Conservation (phyloP, 2,113 vertebrate genomes). For the Plecturocebus donacophilus region DNA sequence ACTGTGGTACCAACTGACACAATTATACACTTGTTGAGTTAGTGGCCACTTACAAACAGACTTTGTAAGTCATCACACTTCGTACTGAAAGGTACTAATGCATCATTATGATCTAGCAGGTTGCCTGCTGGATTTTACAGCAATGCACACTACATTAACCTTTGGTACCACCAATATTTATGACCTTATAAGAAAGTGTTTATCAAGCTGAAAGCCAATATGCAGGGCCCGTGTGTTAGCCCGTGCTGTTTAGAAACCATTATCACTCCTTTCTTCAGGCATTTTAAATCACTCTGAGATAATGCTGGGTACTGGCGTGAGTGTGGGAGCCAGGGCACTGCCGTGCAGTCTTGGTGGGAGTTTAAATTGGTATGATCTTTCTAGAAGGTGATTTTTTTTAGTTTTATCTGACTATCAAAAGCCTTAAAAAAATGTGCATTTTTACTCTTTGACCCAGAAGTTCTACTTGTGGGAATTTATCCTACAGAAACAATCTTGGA, state of each 20-base stretch:
- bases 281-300: conserved; percentile 77
- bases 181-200: conserved; percentile 90
- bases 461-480: conserved; percentile 62
- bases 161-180: conserved; percentile 90
- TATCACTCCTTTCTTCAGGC: conserved; percentile 78
- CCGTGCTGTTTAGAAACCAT: conserved; percentile 76
- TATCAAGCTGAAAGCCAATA: conserved; percentile 89
- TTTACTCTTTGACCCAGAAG: conserved; percentile 65
- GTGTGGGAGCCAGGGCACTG: not conserved
- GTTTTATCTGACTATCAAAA: conserved; percentile 71
- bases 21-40: conserved; percentile 79
- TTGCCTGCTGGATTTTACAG: conserved; percentile 87
- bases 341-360: not conserved
- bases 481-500: conserved; percentile 18
- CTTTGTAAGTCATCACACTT: conserved; percentile 82
- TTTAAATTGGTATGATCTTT: conserved; percentile 58
- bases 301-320: not conserved
- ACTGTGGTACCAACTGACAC: conserved; percentile 29
- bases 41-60: conserved; percentile 70
- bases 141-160: conserved; percentile 91
- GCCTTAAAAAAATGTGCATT: conserved; percentile 63
- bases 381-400: conserved; percentile 15
- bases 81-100: conserved; percentile 83
- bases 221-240: conserved; percentile 78
- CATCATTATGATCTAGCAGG: conserved; percentile 89